Percentiles rank a stretch among this genome's conserved stretches.
These are phyloP conservation scores for Prunella fulvescens DNA, from an alignment of 2,113 vertebrate species.

Conservation along the genomic window DNA sequence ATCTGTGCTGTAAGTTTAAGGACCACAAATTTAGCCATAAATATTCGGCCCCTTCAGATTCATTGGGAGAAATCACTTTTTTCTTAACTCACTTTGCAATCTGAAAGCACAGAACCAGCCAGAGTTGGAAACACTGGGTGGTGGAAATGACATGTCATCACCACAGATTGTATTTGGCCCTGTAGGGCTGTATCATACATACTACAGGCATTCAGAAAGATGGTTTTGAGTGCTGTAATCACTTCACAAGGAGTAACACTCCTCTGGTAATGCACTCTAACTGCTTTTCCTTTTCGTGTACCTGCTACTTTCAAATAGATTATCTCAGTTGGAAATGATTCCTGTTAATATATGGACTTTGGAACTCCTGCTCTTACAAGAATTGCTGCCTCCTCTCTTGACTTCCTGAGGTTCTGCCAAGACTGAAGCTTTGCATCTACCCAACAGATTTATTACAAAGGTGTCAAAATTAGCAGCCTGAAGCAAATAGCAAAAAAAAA, in stretches of 20 bases:
- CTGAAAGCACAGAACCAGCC: background rate
- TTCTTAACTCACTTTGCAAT: background rate
- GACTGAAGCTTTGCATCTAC: slow-evolving; percentile 33
- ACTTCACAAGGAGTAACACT: slow-evolving; percentile 33
- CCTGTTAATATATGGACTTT: background rate
- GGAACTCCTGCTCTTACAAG: slow-evolving; percentile 29
- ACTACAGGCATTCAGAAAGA: slow-evolving; percentile 19
- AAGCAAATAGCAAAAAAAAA: background rate
- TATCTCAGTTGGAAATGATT: background rate
- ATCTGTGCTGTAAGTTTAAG: background rate
- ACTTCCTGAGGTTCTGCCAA: slow-evolving; percentile 53
- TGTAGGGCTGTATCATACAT: background rate
- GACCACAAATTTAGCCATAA: background rate
- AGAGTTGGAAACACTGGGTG: background rate
- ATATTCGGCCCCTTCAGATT: background rate
- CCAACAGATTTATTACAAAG: slow-evolving; percentile 64
- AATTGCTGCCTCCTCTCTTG: slow-evolving; percentile 40
- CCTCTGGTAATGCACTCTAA: slow-evolving; percentile 14
- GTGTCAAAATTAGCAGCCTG: slow-evolving; percentile 62
- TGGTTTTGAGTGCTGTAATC: slow-evolving; percentile 23
- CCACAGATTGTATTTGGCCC: background rate
- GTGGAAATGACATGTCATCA: background rate
- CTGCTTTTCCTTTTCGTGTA: background rate
- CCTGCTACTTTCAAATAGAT: slow-evolving; percentile 2
- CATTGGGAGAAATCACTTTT: background rate